phyloP scores from a whole-genome alignment of 2,797 vertebrate species.

The Intellagama lesueurii region DNA sequence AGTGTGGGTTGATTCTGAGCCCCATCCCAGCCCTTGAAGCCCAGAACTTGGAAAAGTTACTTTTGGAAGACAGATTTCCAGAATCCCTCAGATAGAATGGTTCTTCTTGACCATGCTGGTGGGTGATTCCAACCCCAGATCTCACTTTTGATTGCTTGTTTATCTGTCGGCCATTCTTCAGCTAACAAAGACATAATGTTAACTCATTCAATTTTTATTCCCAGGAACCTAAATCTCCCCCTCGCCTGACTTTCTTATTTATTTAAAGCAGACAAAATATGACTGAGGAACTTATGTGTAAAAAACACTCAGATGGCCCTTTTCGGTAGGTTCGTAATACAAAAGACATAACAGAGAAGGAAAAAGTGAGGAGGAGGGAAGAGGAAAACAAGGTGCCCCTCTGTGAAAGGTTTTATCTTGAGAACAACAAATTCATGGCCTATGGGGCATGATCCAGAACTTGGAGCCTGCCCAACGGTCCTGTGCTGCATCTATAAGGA shows the following conservation, averaged over 20 bases:
- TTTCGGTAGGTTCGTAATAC: background rate
- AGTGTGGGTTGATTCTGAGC: too few relatives aligned
- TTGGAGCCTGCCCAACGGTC: background rate
- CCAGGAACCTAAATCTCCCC: too few relatives aligned
- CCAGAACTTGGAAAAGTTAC: too few relatives aligned
- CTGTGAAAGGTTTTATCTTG: background rate
- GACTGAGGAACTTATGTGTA: background rate
- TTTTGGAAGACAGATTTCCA: too few relatives aligned
- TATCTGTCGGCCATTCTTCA: too few relatives aligned
- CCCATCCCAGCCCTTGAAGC: too few relatives aligned
- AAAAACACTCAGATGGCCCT: background rate
- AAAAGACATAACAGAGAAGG: background rate
- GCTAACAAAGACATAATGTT: too few relatives aligned
- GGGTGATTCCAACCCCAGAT: too few relatives aligned
- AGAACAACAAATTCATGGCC: background rate
- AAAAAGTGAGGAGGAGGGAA: background rate
- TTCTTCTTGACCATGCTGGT: too few relatives aligned
- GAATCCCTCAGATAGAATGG: too few relatives aligned
- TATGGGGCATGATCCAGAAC: background rate
- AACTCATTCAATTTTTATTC: too few relatives aligned
- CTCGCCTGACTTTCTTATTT: background rate
- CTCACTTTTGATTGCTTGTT: too few relatives aligned
- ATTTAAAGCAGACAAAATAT: background rate
- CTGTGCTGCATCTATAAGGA: background rate
- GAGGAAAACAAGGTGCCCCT: background rate